phyloP scores from a whole-genome alignment of 2,797 vertebrate species.

The Squalus acanthias region DNA sequence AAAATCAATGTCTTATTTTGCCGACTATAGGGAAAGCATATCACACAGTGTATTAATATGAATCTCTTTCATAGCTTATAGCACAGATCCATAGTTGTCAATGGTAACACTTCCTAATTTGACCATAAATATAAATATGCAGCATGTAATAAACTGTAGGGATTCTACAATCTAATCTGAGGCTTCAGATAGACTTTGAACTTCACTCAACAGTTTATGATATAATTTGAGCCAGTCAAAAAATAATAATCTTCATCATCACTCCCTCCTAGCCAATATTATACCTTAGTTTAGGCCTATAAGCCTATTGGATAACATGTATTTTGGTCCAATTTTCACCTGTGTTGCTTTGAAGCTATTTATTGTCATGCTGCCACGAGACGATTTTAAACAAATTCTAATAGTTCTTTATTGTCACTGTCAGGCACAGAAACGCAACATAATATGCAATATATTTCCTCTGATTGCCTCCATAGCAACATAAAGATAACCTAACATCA shows the following conservation, averaged over 20 bases:
- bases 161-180: neutral
- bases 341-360: neutral
- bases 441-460: neutral
- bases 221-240: neutral
- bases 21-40: neutral
- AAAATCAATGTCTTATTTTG: neutral
- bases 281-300: neutral
- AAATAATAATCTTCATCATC: neutral
- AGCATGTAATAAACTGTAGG: neutral
- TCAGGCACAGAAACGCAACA: neutral
- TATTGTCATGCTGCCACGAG: neutral
- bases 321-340: neutral
- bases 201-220: neutral
- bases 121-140: neutral
- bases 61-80: neutral
- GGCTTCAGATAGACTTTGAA: neutral
- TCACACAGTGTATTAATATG: neutral
- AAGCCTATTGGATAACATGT: neutral
- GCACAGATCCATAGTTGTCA: too few species aligned
- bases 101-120: neutral
- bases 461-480: neutral
- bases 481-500: neutral
- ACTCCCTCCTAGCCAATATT: neutral
- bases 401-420: neutral
- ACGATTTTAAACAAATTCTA: neutral